These are phyloP conservation scores for Lates calcarifer DNA, from an alignment of 2,113 vertebrate genomes.

Conservation along the genomic window DNA sequence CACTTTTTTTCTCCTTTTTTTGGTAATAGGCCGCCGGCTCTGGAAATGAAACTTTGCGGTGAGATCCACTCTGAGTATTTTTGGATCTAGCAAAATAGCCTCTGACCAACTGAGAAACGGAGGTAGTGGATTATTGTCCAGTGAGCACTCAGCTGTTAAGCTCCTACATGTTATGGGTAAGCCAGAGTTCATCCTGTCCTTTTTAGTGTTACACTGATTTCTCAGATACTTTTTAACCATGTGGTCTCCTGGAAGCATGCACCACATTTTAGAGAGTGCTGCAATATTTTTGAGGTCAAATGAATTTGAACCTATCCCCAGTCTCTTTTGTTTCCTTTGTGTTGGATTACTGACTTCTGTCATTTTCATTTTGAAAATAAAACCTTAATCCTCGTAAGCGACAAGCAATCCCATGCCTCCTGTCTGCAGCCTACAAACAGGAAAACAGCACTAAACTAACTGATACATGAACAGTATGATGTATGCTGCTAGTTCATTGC, in stretches of 20 bases:
- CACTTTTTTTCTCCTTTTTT: neutral
- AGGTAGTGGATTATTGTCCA: conserved; percentile 9
- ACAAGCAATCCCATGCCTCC: conserved; percentile 63
- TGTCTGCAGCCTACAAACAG: conserved; percentile 38
- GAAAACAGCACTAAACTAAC: conserved; percentile 39
- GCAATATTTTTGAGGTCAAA: conserved; percentile 58
- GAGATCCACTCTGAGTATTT: conserved; percentile 53
- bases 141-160: conserved; percentile 37
- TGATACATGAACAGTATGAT: conserved; percentile 25
- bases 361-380: conserved; percentile 77
- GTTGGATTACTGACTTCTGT: conserved; percentile 77
- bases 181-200: conserved; percentile 50
- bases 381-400: conserved; percentile 74
- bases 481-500: neutral
- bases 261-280: conserved; percentile 17
- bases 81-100: conserved; percentile 42
- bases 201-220: conserved; percentile 18
- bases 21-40: conserved; percentile 24
- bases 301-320: conserved; percentile 55
- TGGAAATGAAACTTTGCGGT: conserved; percentile 58
- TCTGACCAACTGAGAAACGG: conserved; percentile 44
- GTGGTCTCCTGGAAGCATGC: conserved; percentile 27
- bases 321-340: conserved; percentile 65
- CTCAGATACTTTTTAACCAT: conserved; percentile 26
- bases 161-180: conserved; percentile 41